phyloP scores from a whole-genome alignment of 2,113 vertebrate species.

The Leptosomus discolor region DNA sequence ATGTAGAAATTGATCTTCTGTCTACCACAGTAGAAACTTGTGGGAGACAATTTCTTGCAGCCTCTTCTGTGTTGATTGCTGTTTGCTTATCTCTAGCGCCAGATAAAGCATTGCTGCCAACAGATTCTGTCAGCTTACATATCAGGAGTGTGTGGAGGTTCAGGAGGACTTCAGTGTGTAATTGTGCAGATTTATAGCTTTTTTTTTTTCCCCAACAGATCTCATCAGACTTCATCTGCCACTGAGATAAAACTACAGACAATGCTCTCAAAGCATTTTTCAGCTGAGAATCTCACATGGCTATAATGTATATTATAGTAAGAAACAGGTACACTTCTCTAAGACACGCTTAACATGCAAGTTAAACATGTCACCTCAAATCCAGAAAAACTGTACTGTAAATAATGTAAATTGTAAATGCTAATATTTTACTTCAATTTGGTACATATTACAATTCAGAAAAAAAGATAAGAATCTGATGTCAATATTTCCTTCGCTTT shows the following conservation, averaged over 20 bases:
- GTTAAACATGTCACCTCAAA: not conserved
- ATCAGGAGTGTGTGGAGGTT: conserved; percentile 50
- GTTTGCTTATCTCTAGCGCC: conserved; percentile 57
- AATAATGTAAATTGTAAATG: not conserved
- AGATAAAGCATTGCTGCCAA: conserved; percentile 65
- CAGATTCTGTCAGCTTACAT: conserved; percentile 57
- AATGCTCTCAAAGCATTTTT: not conserved
- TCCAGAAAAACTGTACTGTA: not conserved
- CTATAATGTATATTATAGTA: not conserved
- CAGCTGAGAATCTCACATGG: not conserved
- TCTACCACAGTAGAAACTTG: conserved; percentile 46
- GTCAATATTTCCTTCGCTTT: not conserved
- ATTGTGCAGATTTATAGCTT: conserved; percentile 36
- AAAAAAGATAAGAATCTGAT: not conserved
- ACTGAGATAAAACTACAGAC: conserved; percentile 1
- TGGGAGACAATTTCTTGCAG: conserved; percentile 65
- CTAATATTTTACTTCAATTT: not conserved
- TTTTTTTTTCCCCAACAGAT: conserved; percentile 16
- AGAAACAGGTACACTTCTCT: not conserved
- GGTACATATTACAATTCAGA: not conserved
- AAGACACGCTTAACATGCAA: not conserved
- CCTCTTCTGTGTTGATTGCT: conserved; percentile 69
- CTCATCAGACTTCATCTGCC: conserved; percentile 32
- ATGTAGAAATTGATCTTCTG: conserved; percentile 66
- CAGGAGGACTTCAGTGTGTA: conserved; percentile 33